Evolutionary conservation across 2,888 invertebrate species (phyloP), one percentile per base, ranked within the genome.

Genomic region (Tetragonula carbonaria): DNA sequence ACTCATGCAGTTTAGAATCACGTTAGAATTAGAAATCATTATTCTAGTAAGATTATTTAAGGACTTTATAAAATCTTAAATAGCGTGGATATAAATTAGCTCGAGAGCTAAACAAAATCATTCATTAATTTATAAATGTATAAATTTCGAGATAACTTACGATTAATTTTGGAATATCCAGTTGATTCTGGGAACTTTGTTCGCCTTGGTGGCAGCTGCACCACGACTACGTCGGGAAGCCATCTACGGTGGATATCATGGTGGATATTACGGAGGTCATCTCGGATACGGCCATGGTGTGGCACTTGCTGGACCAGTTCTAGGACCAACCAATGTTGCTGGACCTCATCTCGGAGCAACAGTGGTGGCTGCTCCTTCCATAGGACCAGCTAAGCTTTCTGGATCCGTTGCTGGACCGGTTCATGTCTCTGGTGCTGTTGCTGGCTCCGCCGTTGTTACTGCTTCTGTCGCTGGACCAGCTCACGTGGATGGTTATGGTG

Each of bases 371-470:
- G 94, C 92, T 21, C 94, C 94, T 21, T 89, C 88, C 18, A 93
- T 93, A 72, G 94, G 94, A 50, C 93, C 94, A 0, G 89, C 93
- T 8, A 93, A 90, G 80, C 85, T 94, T 2, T 91, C 93, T 16
- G 94, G 94, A 8, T 91, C 94, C 0, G 92, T 93, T 1, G 92
- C 93, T 51, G 93, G 93, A 33, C 92, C 93, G 0, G 93, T 89
- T 14, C 93, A 93, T 53, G 94, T 94, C 21, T 93, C 93, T n/a
- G 94, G 94, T 1, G 94, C 94, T 14, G 93, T 94, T 28, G 93
- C 94, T 74, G 94, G 94, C 6, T 92, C 93, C 0, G 92, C 94
- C 2, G 90, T 93, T 2, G 93, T 94, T 6, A 92, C 93, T 0
- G 91, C 92, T 8, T 94, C 94, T 4, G 92, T 94, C 13, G 93